Percentiles rank a stretch among this genome's conserved stretches.
phyloP scores from a whole-genome alignment of 2,113 vertebrate genomes.

The Gavialis gangeticus region DNA sequence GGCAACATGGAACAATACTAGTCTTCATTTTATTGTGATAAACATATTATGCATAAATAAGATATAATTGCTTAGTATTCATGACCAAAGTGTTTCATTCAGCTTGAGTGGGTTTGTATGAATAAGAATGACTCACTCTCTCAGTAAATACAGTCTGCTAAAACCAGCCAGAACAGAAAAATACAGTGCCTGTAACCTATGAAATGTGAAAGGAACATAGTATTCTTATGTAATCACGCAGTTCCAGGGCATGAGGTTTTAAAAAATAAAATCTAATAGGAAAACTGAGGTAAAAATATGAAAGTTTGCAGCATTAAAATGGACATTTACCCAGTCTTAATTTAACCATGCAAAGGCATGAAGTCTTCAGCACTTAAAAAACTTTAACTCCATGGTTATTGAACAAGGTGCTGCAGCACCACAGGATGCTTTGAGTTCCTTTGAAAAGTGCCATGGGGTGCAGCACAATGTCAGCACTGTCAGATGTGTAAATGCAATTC shows the following conservation, averaged over 20 bases:
- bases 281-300: neutral
- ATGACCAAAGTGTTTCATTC: neutral
- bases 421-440: too few species aligned
- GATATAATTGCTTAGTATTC: neutral
- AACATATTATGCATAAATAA: neutral
- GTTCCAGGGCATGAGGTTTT: neutral
- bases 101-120: neutral
- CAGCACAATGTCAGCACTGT: too few species aligned
- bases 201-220: neutral
- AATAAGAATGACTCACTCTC: neutral
- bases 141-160: neutral
- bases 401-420: too few species aligned
- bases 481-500: too few species aligned
- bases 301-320: neutral
- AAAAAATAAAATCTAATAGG: neutral
- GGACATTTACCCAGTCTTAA: neutral
- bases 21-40: neutral
- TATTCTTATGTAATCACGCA: neutral
- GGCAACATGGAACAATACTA: neutral
- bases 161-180: neutral
- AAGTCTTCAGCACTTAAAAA: neutral
- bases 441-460: too few species aligned
- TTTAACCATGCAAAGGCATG: neutral
- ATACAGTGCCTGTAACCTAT: neutral
- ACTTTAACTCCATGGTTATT: neutral